These are phyloP conservation scores for Mesembrinibis cayennensis DNA, from an alignment of 2,113 vertebrate species.

Conservation along the genomic window DNA sequence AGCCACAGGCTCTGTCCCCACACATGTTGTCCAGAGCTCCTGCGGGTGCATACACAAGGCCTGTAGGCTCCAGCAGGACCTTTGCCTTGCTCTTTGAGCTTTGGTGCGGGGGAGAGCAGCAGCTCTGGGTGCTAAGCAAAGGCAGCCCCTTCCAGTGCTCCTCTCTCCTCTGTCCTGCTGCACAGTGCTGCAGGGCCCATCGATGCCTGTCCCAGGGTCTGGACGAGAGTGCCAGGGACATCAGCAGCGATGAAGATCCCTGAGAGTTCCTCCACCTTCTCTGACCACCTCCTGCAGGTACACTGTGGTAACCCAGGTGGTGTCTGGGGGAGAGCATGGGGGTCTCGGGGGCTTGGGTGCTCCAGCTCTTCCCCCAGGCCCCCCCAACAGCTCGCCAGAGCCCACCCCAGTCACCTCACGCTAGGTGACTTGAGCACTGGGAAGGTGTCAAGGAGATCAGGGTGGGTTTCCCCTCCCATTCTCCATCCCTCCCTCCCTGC, in stretches of 20 bases:
- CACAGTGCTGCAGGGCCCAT: fast-evolving
- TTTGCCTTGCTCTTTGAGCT: not conserved
- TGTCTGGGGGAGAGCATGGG: too few relatives aligned
- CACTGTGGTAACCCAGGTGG: too few relatives aligned
- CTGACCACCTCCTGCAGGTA: too few relatives aligned
- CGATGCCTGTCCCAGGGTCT: fast-evolving
- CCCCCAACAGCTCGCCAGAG: too few relatives aligned
- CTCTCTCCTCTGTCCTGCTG: not conserved
- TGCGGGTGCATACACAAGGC: fast-evolving
- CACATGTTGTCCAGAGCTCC: not conserved
- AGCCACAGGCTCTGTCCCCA: fast-evolving
- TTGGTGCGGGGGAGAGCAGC: not conserved
- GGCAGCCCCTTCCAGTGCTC: not conserved
- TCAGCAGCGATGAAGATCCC: fast-evolving
- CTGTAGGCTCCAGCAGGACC: not conserved
- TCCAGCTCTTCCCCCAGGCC: too few relatives aligned
- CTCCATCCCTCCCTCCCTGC: not conserved
- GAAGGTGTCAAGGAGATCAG: fast-evolving
- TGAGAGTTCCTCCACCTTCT: not conserved
- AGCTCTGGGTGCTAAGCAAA: not conserved
- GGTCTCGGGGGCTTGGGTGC: too few relatives aligned
- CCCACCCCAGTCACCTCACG: too few relatives aligned
- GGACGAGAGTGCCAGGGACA: fast-evolving
- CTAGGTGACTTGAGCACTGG: not conserved
- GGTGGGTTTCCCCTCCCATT: not conserved